phyloP scores from a whole-genome alignment of 2,888 invertebrate genomes.

The Lumbricus terrestris region DNA sequence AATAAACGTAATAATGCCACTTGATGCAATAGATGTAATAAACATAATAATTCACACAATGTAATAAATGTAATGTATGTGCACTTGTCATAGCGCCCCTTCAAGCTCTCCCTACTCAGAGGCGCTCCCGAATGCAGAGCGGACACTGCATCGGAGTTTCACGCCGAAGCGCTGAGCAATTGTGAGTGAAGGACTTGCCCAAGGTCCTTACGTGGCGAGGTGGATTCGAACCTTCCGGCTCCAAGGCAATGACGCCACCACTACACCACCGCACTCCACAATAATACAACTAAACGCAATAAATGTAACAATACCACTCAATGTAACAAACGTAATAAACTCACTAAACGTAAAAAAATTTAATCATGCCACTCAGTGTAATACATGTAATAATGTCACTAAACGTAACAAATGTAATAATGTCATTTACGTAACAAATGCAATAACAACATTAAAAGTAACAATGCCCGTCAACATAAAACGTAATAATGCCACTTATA shows the following conservation, averaged over 20 bases:
- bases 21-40: not conserved
- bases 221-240: no score
- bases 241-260: constrained; percentile 94
- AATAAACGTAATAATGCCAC: not conserved
- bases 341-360: not conserved
- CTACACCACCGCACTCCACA: constrained; percentile 88
- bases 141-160: no score
- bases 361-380: not conserved
- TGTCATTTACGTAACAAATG: not conserved
- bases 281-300: constrained; percentile 74
- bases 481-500: not conserved
- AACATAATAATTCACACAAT: not conserved
- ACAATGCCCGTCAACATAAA: not conserved
- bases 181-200: no score
- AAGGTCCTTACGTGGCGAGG: no score
- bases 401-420: not conserved
- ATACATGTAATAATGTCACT: no score
- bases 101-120: no score
- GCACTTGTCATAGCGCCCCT: no score
- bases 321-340: no score
- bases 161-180: no score
- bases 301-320: no score
- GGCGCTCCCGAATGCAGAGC: no score
- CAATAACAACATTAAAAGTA: not conserved
- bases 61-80: not conserved